A percentile compares a stretch with the other conserved stretches of the same genome.
Evolutionary conservation across 2,888 invertebrate species (phyloP).

Genomic region (Tenthredo notha): DNA sequence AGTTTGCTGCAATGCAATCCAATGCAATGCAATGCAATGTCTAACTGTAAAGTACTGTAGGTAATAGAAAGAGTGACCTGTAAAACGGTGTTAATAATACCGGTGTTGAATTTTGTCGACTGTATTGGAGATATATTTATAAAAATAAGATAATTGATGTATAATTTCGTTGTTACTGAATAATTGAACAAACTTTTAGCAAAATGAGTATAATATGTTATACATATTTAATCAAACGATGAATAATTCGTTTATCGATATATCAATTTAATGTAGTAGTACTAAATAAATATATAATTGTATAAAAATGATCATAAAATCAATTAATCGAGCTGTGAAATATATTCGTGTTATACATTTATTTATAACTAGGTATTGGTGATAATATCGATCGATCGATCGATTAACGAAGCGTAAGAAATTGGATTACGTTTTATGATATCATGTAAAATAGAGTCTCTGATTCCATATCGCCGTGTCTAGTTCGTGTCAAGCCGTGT

Average conservation of each 20-base stretch:
- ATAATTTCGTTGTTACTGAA: too few species aligned
- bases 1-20: not conserved
- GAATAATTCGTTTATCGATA: not conserved
- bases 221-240: not conserved
- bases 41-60: not conserved
- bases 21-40: not conserved
- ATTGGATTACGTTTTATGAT: not conserved
- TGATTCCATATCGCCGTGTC: not conserved
- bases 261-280: not conserved
- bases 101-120: too few species aligned
- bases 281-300: too few species aligned
- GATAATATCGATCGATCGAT: not conserved
- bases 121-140: too few species aligned
- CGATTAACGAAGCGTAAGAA: not conserved
- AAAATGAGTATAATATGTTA: not conserved
- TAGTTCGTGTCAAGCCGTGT: slow-evolving; percentile 17
- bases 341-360: not conserved
- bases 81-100: not conserved
- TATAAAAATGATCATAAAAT: too few species aligned
- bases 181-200: not conserved
- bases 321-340: not conserved
- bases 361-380: not conserved
- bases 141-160: too few species aligned
- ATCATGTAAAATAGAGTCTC: not conserved
- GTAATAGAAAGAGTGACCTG: not conserved